A percentile compares a stretch with the other conserved stretches of the same genome.
phyloP scores from a whole-genome alignment of 2,113 vertebrate species.

The Sorex fumeus region DNA sequence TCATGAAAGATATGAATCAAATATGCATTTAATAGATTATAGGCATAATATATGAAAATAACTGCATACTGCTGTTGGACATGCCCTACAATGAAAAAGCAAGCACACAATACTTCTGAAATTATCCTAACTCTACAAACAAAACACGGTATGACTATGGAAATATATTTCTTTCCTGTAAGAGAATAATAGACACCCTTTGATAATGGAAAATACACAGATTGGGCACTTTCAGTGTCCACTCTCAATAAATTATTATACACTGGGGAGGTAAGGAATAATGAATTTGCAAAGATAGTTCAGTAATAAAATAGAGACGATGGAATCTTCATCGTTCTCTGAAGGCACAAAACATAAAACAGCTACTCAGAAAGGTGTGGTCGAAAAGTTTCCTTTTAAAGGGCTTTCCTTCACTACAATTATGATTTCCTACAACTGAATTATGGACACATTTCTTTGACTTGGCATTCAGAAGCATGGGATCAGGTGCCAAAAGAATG shows the following conservation, averaged over 20 bases:
- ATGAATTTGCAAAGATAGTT: not conserved
- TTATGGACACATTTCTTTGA: not conserved
- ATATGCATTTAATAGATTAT: not conserved
- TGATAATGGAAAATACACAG: not conserved
- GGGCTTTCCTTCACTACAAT: not conserved
- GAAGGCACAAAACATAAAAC: not conserved
- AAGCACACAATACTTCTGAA: not conserved
- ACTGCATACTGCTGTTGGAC: not conserved
- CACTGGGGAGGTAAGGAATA: not conserved
- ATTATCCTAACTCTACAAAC: not conserved
- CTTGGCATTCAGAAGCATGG: not conserved
- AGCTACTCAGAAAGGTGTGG: not conserved
- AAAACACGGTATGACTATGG: slow-evolving; percentile 1
- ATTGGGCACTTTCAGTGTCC: no score
- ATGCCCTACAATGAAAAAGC: not conserved
- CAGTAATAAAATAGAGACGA: not conserved
- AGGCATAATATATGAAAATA: not conserved
- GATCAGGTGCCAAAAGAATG: not conserved
- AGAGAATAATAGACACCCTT: no score
- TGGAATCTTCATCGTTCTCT: not conserved
- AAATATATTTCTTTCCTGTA: no score
- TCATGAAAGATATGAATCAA: slow-evolving; percentile 21
- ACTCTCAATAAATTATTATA: not conserved
- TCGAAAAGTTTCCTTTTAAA: not conserved
- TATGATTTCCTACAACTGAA: slow-evolving; percentile 14